A percentile compares a stretch with the other conserved stretches of the same genome.
phyloP scores from a whole-genome alignment of 2,888 invertebrate species.

The Agriotes lineatus region DNA sequence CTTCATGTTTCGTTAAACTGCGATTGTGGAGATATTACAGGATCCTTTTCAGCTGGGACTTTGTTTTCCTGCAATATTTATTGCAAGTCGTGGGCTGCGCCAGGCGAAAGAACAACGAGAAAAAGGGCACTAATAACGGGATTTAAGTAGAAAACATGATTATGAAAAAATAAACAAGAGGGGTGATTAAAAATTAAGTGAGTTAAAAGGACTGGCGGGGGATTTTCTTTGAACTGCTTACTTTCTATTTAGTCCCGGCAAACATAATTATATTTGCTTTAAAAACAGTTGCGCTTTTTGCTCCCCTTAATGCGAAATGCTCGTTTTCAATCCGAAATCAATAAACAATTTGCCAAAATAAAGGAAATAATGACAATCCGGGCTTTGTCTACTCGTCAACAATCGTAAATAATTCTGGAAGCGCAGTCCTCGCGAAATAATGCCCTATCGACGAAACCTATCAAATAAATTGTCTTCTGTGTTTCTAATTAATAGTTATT shows the following conservation, averaged over 20 bases:
- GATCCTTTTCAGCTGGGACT: neutral
- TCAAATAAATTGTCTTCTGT: too few relatives aligned
- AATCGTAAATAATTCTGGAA: too few relatives aligned
- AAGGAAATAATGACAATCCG: too few relatives aligned
- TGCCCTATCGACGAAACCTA: too few relatives aligned
- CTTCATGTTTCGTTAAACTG: slow-evolving; percentile 15
- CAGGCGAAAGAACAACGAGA: neutral
- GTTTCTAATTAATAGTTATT: too few relatives aligned
- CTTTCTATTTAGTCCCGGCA: neutral
- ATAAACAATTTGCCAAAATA: too few relatives aligned
- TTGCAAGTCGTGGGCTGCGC: neutral
- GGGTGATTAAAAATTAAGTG: slow-evolving; percentile 10
- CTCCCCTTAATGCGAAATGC: too few relatives aligned
- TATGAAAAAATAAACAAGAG: slow-evolving; percentile 18
- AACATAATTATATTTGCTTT: slow-evolving; percentile 8
- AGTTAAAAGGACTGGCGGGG: neutral
- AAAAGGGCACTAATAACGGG: neutral
- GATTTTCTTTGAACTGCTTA: neutral
- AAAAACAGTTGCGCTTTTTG: neutral
- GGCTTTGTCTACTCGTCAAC: too few relatives aligned
- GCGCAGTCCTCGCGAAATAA: too few relatives aligned
- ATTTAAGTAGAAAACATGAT: slow-evolving; percentile 5
- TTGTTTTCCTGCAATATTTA: neutral
- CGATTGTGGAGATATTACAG: neutral
- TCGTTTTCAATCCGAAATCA: too few relatives aligned